Evolutionary conservation across 2,888 invertebrate species (phyloP), one percentile per base, ranked within the genome.

Genomic region (Philhelius pedissequus): DNA sequence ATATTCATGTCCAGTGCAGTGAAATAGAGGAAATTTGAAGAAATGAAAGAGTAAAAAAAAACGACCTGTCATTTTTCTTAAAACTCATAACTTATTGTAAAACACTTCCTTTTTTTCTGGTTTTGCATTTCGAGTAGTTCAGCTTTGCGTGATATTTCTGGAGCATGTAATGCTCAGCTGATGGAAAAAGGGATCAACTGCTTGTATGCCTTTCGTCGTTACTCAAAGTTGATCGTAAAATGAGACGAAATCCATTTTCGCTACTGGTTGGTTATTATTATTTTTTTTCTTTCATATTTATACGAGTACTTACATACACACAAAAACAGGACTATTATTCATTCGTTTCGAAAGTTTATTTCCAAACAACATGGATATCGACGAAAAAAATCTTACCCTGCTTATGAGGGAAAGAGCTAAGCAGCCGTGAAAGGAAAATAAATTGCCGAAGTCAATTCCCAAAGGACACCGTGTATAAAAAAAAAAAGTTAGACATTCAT

Each of bases 41-140:
- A 27, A 78, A 48, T 35, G 22, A 48, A 50, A 7, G 48, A 68
- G n/a, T n/a, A 18, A 30, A 18, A 66, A 56, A 11, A 58, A 54
- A 52, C n/a, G n/a, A 54, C 30, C 22, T 48, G 77, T 64, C 54
- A 78, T 71, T 71, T 60, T 73, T 11, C 48, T 74, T 60, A 15
- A 75, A 75, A 62, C 52, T 75, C 79, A 69, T 79, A 79, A 79
- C 74, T 74, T 74, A 74, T 74, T 74, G 66, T 54, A 45, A 48
- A 54, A 62, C 58, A 66, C 58, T 50, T 54, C 56, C 52, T 32
- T 54, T 73, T 45, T 45, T 60, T 18, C 30, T 11, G 40, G 40
- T 74, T 56, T 60, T 58, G 18, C 40, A 30, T 60, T 60, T 43
- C 11, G 8, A 60, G 38, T 58, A 35, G 22, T 69, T 52, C 22